Conservation (phyloP, 2,113 vertebrate genomes). For the Mustela nigripes region DNA sequence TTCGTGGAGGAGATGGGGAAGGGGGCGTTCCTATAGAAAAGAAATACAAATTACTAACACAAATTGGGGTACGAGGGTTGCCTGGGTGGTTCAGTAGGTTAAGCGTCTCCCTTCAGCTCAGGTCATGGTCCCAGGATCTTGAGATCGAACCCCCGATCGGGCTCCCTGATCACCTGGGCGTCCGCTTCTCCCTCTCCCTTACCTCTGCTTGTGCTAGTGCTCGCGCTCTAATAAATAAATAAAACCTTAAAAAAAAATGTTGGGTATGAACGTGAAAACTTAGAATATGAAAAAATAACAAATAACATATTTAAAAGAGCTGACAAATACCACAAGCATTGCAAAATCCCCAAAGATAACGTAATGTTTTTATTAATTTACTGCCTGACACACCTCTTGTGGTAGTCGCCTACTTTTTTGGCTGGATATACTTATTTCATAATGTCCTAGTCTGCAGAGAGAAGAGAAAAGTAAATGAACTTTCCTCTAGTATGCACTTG, state of each 20-base stretch:
- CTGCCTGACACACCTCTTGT: conserved; percentile 32
- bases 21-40: neutral
- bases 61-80: too few species aligned
- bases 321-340: conserved; percentile 22
- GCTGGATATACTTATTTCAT: neutral
- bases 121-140: neutral
- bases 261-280: neutral
- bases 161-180: neutral
- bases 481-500: neutral
- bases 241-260: neutral
- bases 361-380: conserved; percentile 56
- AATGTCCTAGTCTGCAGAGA: neutral
- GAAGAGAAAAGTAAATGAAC: neutral
- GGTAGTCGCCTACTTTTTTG: conserved; percentile 28
- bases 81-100: neutral
- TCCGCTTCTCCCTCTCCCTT: neutral
- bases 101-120: neutral
- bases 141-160: neutral
- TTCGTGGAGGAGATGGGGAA: neutral
- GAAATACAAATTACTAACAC: neutral
- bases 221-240: neutral
- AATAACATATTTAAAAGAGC: conserved; percentile 25
- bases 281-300: neutral
- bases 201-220: neutral
- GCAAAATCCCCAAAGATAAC: conserved; percentile 50